Base-by-base conservation (phyloP, 2,113 vertebrate genomes). In the Corythoichthys intestinalis region DNA sequence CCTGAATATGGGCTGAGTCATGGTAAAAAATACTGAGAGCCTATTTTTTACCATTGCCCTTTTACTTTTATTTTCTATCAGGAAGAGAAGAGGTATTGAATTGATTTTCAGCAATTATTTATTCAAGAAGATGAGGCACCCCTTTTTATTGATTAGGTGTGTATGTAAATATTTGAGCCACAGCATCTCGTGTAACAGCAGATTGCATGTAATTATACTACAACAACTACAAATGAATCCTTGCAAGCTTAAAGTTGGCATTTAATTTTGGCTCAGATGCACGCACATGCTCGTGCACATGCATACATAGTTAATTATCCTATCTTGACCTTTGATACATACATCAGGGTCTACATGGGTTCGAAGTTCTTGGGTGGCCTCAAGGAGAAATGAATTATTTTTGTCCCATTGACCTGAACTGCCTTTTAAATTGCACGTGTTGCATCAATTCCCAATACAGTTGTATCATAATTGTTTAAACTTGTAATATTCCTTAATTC, bases 311-410 rank as follows among this genome's bases (percentile, higher is more conserved):
- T 73, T 79, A 74, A 76, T 88, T 90, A 78, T 88, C 60, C 75
- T 87, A 83, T 87, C 86, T 78, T 83, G 85, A 84, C 81, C 80
- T 72, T 75, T 79, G 83, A 79, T 71, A 75, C 68, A 85, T 81
- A 79, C 79, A 73, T 60, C 10, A 1, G 72, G 86, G 84, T 89
- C 84, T 81, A 62, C 14, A 13, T 14, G 77, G 88, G 86, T 89
- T 89, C 84, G 86, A 76, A 84, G 79, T 79, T 88, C 81, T 91
- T 87, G 71, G 72, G 86, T 91, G 82, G 89, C 89, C 78, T 69
- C 1, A 0, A 71, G 77, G 74, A 80, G 68, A 79, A 72, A 75
- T 53, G 57, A 67, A 73, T 77, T 85, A 76, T 86, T 87, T 82
- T 73, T 58, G 67, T 73, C 79, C 50, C 77, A 83, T 85, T 81